Evolutionary conservation across 2,888 invertebrate species (phyloP).

Genomic region (Unio delphinus): DNA sequence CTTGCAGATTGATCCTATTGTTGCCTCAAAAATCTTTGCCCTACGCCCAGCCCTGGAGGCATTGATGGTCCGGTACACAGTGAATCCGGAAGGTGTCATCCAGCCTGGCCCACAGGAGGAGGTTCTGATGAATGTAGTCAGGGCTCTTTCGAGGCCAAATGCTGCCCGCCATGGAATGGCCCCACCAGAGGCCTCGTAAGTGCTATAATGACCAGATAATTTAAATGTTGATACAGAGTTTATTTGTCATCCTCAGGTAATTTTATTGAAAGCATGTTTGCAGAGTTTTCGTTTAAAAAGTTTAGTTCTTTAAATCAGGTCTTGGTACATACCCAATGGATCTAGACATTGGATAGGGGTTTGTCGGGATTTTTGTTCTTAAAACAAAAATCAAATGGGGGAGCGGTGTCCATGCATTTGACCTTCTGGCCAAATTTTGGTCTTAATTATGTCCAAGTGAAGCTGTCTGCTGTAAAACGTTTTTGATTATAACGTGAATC

Average conservation of each 20-base stretch:
- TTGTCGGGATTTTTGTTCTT: too few species aligned
- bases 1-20: conserved; percentile 84
- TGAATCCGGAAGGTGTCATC: conserved; percentile 84
- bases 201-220: not conserved
- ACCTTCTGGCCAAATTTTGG: too few species aligned
- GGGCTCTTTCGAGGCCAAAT: conserved; percentile 82
- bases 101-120: conserved; percentile 79
- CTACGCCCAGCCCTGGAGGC: conserved; percentile 91
- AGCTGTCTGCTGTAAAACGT: too few species aligned
- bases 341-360: too few species aligned
- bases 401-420: too few species aligned
- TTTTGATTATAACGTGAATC: too few species aligned
- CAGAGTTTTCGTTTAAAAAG: not conserved
- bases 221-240: not conserved
- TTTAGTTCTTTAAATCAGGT: too few species aligned
- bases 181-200: conserved; percentile 28
- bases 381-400: too few species aligned
- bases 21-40: conserved; percentile 87
- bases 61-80: conserved; percentile 84
- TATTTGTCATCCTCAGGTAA: conserved; percentile 7
- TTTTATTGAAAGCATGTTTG: not conserved
- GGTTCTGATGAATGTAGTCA: conserved; percentile 80
- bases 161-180: conserved; percentile 74
- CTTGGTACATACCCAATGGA: too few species aligned
- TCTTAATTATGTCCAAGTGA: too few species aligned